These are phyloP conservation scores for Scortum barcoo DNA, from an alignment of 2,113 vertebrate species.

Conservation along the genomic window DNA sequence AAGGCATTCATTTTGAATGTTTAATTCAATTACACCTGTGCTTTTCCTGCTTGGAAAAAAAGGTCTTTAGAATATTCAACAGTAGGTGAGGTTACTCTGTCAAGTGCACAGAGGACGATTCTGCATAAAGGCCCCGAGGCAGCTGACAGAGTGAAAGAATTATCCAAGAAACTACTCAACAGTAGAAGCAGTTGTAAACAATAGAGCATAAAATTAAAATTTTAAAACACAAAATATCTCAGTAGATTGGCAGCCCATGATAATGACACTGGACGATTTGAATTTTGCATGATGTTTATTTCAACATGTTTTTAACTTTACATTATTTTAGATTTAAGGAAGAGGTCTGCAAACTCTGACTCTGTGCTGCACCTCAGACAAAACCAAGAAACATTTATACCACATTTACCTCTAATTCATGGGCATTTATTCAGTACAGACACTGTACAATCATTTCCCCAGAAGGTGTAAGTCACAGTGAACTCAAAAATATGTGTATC, in stretches of 20 bases:
- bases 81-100: not conserved
- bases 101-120: not conserved
- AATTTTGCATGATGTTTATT: too few relatives aligned
- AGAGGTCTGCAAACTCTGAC: too few relatives aligned
- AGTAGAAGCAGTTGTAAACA: not conserved
- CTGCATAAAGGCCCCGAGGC: not conserved
- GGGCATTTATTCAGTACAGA: not conserved
- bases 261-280: too few relatives aligned
- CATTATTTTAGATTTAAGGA: too few relatives aligned
- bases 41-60: not conserved
- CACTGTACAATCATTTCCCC: not conserved
- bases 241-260: not conserved
- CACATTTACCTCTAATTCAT: not conserved
- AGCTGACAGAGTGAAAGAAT: not conserved
- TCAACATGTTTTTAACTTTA: not conserved
- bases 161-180: not conserved
- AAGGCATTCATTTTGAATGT: too few relatives aligned
- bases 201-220: not conserved
- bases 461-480: not conserved
- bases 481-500: too few relatives aligned
- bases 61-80: not conserved
- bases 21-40: too few relatives aligned
- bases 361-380: too few relatives aligned
- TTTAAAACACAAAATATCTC: too few relatives aligned
- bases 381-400: too few relatives aligned